Conservation (phyloP, 2,113 vertebrate species). For the Phylloscopus trochilus region DNA sequence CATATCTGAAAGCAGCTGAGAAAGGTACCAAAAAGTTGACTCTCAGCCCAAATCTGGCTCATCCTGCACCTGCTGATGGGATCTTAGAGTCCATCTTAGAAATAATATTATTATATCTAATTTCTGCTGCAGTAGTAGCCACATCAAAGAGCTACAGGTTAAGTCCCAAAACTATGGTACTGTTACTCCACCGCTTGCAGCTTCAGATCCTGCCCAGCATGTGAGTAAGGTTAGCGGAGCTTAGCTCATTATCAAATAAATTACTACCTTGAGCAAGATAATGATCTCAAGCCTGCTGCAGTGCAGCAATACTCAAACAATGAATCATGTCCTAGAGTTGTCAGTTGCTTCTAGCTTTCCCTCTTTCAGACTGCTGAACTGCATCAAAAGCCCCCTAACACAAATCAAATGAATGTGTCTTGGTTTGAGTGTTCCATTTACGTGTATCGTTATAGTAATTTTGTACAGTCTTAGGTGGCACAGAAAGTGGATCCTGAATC, state of each 20-base stretch:
- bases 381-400: neutral
- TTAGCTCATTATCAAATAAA: constrained; percentile 41
- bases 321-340: constrained; percentile 6
- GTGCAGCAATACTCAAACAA: constrained; percentile 1
- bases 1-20: neutral
- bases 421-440: constrained; percentile 41
- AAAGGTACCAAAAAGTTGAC: neutral
- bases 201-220: neutral
- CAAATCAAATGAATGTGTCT: constrained; percentile 3
- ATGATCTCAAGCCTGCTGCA: constrained; percentile 15
- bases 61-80: neutral
- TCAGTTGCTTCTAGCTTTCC: neutral
- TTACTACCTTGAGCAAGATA: constrained; percentile 39
- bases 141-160: neutral
- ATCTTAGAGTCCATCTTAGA: neutral
- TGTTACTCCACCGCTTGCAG: neutral
- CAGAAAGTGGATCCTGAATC: neutral
- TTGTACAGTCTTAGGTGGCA: neutral
- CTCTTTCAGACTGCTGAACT: neutral
- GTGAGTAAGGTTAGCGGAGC: neutral
- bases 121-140: neutral
- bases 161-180: neutral
- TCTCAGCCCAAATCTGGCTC: neutral
- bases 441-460: neutral
- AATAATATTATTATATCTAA: neutral